Evolutionary conservation across 2,888 invertebrate species (phyloP), one percentile per base, ranked within the genome.

Genomic region (Lasius fuliginosus): DNA sequence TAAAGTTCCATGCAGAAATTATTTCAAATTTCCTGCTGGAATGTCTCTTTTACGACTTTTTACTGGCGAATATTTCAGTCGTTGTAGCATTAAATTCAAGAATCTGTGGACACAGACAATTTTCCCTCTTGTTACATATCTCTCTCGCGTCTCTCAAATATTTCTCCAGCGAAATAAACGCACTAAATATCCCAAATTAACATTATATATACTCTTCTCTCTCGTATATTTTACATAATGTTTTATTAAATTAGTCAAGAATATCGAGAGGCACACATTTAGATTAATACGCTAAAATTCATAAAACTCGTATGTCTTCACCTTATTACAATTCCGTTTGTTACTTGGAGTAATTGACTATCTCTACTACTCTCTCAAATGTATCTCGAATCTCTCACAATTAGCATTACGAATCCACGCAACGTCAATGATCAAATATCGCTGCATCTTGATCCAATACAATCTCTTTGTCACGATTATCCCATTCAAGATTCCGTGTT

Each of bases 401-500:
- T 49, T 53, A 18, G 49, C n/a, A 1, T 8, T 53, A 53, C 49
- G 49, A 53, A 53, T 53, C n/a, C 5, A 46, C 18, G 6, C 11
- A 36, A 23, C 74, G 23, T 46, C 23, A 81, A 46, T 46, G 60
- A 81, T 81, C 46, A 46, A 60, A 81, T 81, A 81, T 81, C 74
- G 12, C 53, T 67, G 76, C 53, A 60, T 60, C 49, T n/a, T 58
- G 36, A 42, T 81, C 60, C 60, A 74, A 77, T 71, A 46, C 60
- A 46, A 73, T 62, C 79, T 81, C 79, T 81, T 60, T 81, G 79
- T 73, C 58, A 60, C 58, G 58, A 49, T 42, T 79, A 79, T 79
- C 79, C 75, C n/a, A 81, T 73, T 74, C 74, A 73, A 36, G 74
- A 60, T 46, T 60, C 60, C 27, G 8, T 46, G 46, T 79, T 73